phyloP scores from a whole-genome alignment of 1,140 invertebrate genomes.

The Telenomus remus region DNA sequence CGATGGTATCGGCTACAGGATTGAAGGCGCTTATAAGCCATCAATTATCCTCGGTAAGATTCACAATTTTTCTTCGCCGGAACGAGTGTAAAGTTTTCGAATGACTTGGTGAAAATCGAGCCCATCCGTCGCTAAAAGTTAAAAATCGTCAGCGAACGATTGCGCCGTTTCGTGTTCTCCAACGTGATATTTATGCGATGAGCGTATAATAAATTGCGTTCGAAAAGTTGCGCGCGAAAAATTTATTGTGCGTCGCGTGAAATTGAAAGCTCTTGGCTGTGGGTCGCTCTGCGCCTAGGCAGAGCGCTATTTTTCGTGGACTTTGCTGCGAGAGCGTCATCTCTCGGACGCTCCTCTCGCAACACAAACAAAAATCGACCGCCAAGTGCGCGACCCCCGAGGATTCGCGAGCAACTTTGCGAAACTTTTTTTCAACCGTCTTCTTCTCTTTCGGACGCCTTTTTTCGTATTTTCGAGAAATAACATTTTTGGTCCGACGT shows the following conservation, averaged over 20 bases:
- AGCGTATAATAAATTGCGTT: conserved; percentile 58
- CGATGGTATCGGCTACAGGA: too few relatives aligned
- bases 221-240: conserved; percentile 47
- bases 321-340: conserved; percentile 36
- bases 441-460: not conserved
- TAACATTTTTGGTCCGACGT: conserved; percentile 34
- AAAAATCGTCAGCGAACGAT: conserved; percentile 35
- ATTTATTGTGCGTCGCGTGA: conserved; percentile 52
- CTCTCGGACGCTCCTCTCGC: conserved; percentile 38
- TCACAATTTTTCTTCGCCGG: conserved; percentile 29
- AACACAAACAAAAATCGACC: conserved; percentile 48
- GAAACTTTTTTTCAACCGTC: conserved; percentile 34
- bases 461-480: conserved; percentile 21
- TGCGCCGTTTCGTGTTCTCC: conserved; percentile 44
- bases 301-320: conserved; percentile 50
- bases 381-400: conserved; percentile 17
- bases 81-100: conserved; percentile 33
- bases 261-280: conserved; percentile 43
- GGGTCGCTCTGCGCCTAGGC: conserved; percentile 35
- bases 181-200: conserved; percentile 56
- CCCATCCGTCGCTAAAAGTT: conserved; percentile 45
- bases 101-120: conserved; percentile 41
- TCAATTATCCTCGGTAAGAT: conserved; percentile 10
- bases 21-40: conserved; percentile 12
- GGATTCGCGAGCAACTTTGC: conserved; percentile 5